phyloP scores from a whole-genome alignment of 2,113 vertebrate species.

The Hippoglossus stenolepis region DNA sequence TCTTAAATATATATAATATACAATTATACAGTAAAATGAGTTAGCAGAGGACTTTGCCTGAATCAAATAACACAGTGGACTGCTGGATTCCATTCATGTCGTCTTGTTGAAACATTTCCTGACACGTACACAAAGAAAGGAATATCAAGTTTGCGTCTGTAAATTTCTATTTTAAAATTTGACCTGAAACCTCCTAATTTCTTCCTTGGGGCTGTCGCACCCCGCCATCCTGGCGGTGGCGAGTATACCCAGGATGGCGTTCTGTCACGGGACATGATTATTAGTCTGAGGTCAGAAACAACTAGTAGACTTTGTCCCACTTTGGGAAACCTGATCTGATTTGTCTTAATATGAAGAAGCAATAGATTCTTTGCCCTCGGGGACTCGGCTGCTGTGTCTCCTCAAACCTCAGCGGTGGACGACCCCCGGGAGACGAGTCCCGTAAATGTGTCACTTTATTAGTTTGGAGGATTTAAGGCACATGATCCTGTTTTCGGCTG shows the following conservation, averaged over 20 bases:
- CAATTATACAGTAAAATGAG: no score
- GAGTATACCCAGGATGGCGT: slow-evolving; percentile 6
- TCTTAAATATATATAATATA: no score
- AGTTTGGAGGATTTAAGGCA: slow-evolving; percentile 32
- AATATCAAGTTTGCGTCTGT: not conserved
- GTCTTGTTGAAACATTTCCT: no score
- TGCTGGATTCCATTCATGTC: no score
- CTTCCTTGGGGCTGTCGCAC: not conserved
- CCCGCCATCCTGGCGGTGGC: not conserved
- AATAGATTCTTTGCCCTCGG: slow-evolving; percentile 44
- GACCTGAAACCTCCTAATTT: not conserved
- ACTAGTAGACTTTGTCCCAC: slow-evolving; percentile 42
- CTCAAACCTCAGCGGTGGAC: slow-evolving; percentile 29
- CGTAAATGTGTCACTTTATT: slow-evolving; percentile 52
- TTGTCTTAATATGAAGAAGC: slow-evolving; percentile 67
- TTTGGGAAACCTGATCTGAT: slow-evolving; percentile 72
- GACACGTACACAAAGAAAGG: not conserved
- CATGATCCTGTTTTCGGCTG: not conserved
- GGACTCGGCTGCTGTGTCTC: slow-evolving; percentile 36
- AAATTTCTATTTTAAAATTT: not conserved
- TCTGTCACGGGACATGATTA: slow-evolving; percentile 22
- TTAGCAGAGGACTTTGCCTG: no score
- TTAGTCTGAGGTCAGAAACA: slow-evolving; percentile 40
- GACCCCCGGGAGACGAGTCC: slow-evolving; percentile 29
- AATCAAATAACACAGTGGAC: no score